phyloP scores from a whole-genome alignment of 2,888 invertebrate species.

The Malthinus flaveolus region DNA sequence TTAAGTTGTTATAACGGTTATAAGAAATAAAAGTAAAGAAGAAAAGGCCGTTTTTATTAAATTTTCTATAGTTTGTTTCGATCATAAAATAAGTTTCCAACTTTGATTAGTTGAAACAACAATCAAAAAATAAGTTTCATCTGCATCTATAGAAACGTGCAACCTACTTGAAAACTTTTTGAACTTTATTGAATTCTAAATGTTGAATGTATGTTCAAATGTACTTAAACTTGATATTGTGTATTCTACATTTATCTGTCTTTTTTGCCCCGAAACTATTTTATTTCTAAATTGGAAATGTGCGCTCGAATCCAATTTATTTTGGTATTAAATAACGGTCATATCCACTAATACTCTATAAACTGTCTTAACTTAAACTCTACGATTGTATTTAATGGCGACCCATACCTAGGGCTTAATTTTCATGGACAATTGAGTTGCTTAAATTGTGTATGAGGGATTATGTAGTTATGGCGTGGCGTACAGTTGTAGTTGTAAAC shows the following conservation, averaged over 20 bases:
- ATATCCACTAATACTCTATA: too few relatives aligned
- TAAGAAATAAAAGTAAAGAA: too few relatives aligned
- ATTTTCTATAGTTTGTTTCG: too few relatives aligned
- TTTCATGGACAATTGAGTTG: conserved; percentile 48
- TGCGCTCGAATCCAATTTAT: too few relatives aligned
- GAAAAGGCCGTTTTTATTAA: too few relatives aligned
- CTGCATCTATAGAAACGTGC: not conserved
- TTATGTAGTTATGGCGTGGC: conserved; percentile 44
- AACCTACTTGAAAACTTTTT: conserved; percentile 1
- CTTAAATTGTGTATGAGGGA: conserved; percentile 47
- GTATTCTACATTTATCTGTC: too few relatives aligned
- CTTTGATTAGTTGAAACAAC: conserved; percentile 6
- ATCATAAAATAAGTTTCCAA: not conserved
- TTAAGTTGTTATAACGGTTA: too few relatives aligned
- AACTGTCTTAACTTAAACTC: conserved; percentile 21
- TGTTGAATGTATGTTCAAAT: too few relatives aligned
- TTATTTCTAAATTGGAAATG: too few relatives aligned
- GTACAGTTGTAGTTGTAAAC: conserved; percentile 44
- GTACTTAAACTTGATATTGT: too few relatives aligned
- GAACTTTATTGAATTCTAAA: not conserved
- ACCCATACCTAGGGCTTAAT: conserved; percentile 37
- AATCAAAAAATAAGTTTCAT: conserved; percentile 2
- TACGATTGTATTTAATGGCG: conserved; percentile 26
- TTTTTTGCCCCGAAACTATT: too few relatives aligned
- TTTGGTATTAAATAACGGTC: too few relatives aligned